Evolutionary conservation across 1,140 invertebrate species (phyloP).

Genomic region (Sesamia nonagrioides): DNA sequence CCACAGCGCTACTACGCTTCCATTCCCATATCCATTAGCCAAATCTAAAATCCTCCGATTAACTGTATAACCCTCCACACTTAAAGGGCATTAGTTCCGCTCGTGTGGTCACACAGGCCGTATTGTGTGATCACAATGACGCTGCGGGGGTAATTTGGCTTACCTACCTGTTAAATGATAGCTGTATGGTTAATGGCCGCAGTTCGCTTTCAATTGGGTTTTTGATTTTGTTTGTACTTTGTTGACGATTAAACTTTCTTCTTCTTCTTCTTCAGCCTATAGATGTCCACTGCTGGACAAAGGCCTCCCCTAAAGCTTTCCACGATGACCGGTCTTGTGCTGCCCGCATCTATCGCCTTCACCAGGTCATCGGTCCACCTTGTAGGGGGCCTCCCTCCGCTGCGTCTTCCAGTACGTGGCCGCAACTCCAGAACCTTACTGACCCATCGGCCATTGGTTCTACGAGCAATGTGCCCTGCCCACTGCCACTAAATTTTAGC

Average conservation of each 20-base stretch:
- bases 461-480: no score
- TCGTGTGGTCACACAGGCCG: slow-evolving; percentile 66
- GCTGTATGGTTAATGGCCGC: slow-evolving; percentile 42
- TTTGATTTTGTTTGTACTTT: background rate
- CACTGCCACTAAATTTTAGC: no score
- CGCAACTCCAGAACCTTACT: no score
- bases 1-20: background rate
- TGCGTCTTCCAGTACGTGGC: no score
- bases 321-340: no score
- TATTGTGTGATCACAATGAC: slow-evolving; percentile 59
- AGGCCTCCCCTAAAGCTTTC: no score
- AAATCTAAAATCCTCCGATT: slow-evolving; percentile 65
- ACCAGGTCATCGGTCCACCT: no score
- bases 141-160: slow-evolving; percentile 52
- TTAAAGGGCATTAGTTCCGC: slow-evolving; percentile 69
- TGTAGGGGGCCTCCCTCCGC: no score
- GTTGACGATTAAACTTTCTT: background rate
- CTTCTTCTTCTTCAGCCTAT: no score
- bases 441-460: no score
- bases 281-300: no score
- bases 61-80: slow-evolving; percentile 61
- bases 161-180: slow-evolving; percentile 50
- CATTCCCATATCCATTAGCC: slow-evolving; percentile 57
- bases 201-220: slow-evolving; percentile 43
- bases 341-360: no score